Percentiles rank a stretch among this genome's conserved stretches.
Conservation (phyloP, 2,797 vertebrate genomes). For the Siniperca obscura region DNA sequence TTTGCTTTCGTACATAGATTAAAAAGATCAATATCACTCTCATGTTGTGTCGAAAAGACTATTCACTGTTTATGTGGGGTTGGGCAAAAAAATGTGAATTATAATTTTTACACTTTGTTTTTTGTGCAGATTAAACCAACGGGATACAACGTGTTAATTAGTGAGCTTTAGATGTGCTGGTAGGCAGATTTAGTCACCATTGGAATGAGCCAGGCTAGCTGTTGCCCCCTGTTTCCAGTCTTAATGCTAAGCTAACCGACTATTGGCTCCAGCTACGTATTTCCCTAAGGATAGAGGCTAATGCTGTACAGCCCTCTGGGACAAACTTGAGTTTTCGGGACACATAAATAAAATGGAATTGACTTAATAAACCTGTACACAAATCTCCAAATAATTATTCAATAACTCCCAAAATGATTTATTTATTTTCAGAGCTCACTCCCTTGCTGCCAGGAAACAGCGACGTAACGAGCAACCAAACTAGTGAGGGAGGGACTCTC, state of each 20-base stretch:
- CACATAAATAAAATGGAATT: neutral
- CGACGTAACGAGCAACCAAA: neutral
- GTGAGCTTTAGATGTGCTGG: neutral
- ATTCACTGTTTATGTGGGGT: no score
- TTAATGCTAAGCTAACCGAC: neutral
- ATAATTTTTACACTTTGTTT: neutral
- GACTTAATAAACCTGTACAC: neutral
- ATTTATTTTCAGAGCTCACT: slow-evolving; percentile 76
- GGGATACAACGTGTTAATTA: neutral
- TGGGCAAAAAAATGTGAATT: no score
- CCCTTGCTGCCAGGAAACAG: slow-evolving; percentile 61
- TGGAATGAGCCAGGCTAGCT: neutral
- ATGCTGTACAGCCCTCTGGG: neutral
- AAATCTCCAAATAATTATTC: neutral
- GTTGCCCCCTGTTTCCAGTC: neutral
- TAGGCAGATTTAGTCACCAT: neutral
- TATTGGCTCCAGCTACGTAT: neutral
- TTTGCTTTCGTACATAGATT: neutral
- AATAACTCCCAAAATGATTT: neutral
- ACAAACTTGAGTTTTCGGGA: neutral
- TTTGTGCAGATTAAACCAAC: neutral
- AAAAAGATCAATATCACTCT: neutral
- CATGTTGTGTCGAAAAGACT: neutral
- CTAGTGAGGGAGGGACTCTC: slow-evolving; percentile 72
- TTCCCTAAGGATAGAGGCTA: neutral